Base-by-base conservation (phyloP, 2,797 vertebrate species). In the Sandelia bainsii region DNA sequence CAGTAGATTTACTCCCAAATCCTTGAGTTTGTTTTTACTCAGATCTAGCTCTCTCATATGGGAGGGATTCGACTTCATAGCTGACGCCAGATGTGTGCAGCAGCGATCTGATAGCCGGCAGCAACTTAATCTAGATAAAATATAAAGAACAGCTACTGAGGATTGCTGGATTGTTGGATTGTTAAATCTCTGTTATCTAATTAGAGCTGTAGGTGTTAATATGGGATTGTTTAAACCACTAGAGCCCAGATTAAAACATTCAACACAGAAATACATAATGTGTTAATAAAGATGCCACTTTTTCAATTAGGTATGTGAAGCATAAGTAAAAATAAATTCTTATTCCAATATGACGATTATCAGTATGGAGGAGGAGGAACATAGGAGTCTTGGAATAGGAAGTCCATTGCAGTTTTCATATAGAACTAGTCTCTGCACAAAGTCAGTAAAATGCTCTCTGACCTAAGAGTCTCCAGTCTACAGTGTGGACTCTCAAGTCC, bases 11-110 rank as follows among this genome's bases (percentile, higher is more conserved):
- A 66, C 49, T 19, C 75, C 75, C 11, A 6, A 42, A 52, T 77
- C 74, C 49, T 60, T 70, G 20, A 70, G 7, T 57, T 70, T 70
- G 61, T 77, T 70, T 20, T 60, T 65, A 66, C 75, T 77, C 25
- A 77, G 62, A 42, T 77, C 62, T 3, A 77, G 16, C 9, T 27
- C 44, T 49, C n/a, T 65, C 32, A 70, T 17, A 16, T 65, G 67
- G 49, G 49, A 54, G 0, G 67, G 54, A 52, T 69, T 69, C 45
- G 59, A 58, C 65, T 63, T 69, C 8, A 75, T 22, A 14, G 62
- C 68, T 45, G 63, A 58, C 40, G 59, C 69, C 46, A 73, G 29
- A 25, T 62, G 19, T 40, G 23, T 29, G 58, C 69, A 69, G 59
- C 64, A 23, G 4, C 20, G 64, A 20, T 64, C 60, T 16, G 71